phyloP scores from a whole-genome alignment of 2,888 invertebrate genomes.

The Pelosia muscerda region DNA sequence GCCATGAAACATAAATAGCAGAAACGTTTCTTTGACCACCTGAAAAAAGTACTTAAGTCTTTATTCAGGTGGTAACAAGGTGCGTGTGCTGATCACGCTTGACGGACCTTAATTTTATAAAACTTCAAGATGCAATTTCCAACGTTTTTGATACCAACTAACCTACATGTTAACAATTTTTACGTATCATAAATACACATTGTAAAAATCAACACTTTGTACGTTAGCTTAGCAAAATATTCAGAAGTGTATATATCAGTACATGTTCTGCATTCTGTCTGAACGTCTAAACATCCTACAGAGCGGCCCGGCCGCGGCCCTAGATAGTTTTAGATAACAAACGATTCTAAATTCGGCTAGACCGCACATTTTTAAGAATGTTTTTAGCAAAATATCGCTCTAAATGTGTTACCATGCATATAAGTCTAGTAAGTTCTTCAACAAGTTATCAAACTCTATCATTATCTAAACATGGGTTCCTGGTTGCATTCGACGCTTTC shows the following conservation, averaged over 20 bases:
- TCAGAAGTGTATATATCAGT: constrained; percentile 33
- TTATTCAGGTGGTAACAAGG: no score
- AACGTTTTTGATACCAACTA: no score
- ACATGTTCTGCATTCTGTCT: constrained; percentile 44
- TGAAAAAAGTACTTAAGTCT: no score
- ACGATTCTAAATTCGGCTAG: constrained; percentile 23
- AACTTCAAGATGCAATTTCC: no score
- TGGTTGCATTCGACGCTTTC: no score
- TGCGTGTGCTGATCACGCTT: no score
- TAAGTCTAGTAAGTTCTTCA: not conserved
- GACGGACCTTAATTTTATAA: no score
- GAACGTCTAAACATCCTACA: constrained; percentile 50
- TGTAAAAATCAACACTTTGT: constrained; percentile 5
- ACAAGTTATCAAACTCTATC: no score
- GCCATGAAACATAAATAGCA: no score
- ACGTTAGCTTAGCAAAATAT: constrained; percentile 5
- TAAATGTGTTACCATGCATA: not conserved
- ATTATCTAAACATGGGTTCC: no score
- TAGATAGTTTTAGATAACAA: constrained; percentile 40
- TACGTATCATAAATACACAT: not conserved
- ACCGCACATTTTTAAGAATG: not conserved
- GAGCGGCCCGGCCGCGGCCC: constrained; percentile 24
- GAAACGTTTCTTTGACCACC: no score
- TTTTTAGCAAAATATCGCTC: not conserved
- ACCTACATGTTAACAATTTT: no score